Conservation (phyloP, 1,140 invertebrate species). For the Anastatus disparis region DNA sequence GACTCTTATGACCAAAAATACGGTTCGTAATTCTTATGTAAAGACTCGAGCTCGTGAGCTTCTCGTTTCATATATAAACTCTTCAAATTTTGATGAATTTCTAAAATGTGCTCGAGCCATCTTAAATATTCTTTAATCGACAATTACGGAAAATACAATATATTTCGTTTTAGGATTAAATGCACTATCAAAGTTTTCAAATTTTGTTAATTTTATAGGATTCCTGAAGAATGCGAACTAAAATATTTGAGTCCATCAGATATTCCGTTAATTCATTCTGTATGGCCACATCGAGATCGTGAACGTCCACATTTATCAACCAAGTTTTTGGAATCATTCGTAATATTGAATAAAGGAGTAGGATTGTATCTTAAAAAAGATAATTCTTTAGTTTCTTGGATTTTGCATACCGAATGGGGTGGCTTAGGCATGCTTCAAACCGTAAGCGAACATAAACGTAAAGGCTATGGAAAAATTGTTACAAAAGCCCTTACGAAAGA, state of each 20-base stretch:
- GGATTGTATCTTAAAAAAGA: neutral
- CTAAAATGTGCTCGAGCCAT: no score
- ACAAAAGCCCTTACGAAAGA: neutral
- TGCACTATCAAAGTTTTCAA: no score
- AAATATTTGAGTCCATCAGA: neutral
- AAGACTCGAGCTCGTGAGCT: no score
- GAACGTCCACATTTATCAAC: neutral
- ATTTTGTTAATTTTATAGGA: conserved; percentile 2
- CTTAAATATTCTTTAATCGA: no score
- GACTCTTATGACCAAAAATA: no score
- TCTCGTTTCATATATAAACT: no score
- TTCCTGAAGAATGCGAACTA: conserved; percentile 3
- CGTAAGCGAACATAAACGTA: conserved; percentile 1
- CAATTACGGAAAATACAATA: no score
- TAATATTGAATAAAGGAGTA: neutral
- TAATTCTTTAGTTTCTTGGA: conserved; percentile 14
- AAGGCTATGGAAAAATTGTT: conserved; percentile 8
- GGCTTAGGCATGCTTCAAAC: conserved; percentile 10
- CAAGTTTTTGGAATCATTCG: neutral
- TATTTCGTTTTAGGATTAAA: no score
- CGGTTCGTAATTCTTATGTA: no score
- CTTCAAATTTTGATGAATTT: no score
- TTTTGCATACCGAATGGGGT: neutral
- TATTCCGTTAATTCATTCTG: neutral
- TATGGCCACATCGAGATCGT: conserved; percentile 1